Evolutionary conservation across 1,140 invertebrate species (phyloP).

Genomic region (Spodoptera frugiperda): DNA sequence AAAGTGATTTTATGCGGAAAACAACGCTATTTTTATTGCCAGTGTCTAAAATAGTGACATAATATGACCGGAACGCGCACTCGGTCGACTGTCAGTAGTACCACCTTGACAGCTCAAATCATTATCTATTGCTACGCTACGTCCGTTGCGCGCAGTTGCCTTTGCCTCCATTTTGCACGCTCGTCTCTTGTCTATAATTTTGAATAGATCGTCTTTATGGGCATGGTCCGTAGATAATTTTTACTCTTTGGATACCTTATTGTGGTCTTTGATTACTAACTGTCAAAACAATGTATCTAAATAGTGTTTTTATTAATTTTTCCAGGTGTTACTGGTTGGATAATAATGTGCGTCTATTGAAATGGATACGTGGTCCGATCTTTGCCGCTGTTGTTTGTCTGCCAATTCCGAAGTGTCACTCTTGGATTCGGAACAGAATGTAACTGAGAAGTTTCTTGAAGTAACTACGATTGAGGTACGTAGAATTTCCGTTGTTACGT

Average conservation of each 20-base stretch:
- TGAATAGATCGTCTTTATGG: conserved; percentile 84
- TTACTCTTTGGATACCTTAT: conserved; percentile 82
- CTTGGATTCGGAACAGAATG: conserved; percentile 68
- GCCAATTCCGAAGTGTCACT: conserved; percentile 76
- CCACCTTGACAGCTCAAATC: conserved; percentile 37
- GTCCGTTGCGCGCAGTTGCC: conserved; percentile 48
- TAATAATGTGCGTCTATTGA: conserved; percentile 72
- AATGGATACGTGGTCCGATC: conserved; percentile 82
- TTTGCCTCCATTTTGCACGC: conserved; percentile 76
- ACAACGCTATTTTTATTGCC: too few species aligned
- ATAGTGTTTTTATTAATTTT: conserved; percentile 64
- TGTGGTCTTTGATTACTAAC: conserved; percentile 76
- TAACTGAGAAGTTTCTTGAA: conserved; percentile 77
- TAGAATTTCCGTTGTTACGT: not conserved
- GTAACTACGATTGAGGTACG: conserved; percentile 78
- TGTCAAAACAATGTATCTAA: conserved; percentile 78
- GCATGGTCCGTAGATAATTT: conserved; percentile 86
- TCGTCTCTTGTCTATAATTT: conserved; percentile 82
- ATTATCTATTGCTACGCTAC: conserved; percentile 10
- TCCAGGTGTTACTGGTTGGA: conserved; percentile 71
- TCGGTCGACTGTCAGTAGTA: not conserved
- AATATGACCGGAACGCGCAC: conserved; percentile 12
- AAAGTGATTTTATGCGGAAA: too few species aligned
- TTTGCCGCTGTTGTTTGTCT: conserved; percentile 81
- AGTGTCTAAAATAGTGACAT: not conserved